A percentile compares a stretch with the other conserved stretches of the same genome.
Conservation (phyloP, 2,888 invertebrate genomes). For the Himalopsyche anomala region DNA sequence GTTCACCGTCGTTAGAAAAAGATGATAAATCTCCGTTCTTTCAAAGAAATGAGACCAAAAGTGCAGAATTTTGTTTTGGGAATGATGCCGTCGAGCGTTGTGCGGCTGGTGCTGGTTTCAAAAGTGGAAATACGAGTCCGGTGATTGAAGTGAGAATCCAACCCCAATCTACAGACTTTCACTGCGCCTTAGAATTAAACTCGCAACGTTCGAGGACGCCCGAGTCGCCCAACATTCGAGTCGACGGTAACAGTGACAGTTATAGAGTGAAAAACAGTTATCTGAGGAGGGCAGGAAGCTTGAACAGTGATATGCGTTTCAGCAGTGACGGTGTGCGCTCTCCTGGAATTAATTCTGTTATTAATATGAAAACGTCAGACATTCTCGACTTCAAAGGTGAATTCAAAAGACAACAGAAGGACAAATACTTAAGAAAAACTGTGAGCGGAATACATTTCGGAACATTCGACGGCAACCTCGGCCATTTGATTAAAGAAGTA, state of each 20-base stretch:
- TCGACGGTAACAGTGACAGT: background rate
- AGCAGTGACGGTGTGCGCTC: background rate
- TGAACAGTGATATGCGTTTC: background rate
- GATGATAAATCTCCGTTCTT: constrained; percentile 75
- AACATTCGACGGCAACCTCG: background rate
- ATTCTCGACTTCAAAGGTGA: constrained; percentile 7
- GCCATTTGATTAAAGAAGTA: background rate
- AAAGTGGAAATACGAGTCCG: constrained; percentile 63
- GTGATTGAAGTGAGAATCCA: constrained; percentile 67
- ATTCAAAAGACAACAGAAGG: constrained; percentile 7
- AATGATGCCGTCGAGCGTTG: constrained; percentile 65
- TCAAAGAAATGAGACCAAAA: constrained; percentile 67
- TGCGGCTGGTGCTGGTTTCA: constrained; percentile 67
- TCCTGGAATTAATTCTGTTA: background rate
- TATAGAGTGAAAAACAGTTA: background rate
- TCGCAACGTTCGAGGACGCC: background rate
- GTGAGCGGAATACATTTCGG: background rate
- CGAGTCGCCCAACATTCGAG: background rate
- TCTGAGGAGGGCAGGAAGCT: constrained; percentile 9
- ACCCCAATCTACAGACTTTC: constrained; percentile 59
- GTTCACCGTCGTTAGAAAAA: constrained; percentile 76
- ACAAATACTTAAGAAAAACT: background rate
- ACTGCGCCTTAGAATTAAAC: constrained; percentile 50
- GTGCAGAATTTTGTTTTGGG: constrained; percentile 72
- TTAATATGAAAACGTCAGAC: background rate